Evolutionary conservation across 2,888 invertebrate species (phyloP).

Genomic region (Terebella lapidaria): DNA sequence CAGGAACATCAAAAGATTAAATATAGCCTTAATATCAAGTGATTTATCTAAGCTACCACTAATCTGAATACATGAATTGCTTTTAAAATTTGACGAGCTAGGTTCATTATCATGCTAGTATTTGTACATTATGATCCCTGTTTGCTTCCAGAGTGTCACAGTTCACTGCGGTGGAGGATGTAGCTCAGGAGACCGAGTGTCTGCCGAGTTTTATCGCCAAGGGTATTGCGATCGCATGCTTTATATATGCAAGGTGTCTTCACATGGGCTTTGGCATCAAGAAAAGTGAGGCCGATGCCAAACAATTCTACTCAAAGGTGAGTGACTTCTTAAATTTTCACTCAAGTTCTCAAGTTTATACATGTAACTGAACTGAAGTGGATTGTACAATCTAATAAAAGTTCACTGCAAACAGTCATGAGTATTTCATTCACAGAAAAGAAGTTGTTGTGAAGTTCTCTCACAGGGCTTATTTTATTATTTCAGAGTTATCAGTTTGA

Average conservation of each 20-base stretch:
- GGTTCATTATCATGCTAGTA: too few species aligned
- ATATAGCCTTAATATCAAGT: background rate
- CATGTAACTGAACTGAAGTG: background rate
- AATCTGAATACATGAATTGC: background rate
- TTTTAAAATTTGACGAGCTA: too few species aligned
- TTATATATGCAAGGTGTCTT: constrained; percentile 49
- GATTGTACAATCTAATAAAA: too few species aligned
- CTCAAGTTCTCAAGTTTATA: too few species aligned
- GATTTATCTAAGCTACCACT: background rate
- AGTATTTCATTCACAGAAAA: background rate
- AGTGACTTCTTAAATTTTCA: constrained; percentile 4
- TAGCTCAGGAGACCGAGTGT: constrained; percentile 47
- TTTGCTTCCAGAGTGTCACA: constrained; percentile 35
- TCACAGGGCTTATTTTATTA: constrained; percentile 7
- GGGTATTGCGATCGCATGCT: constrained; percentile 48
- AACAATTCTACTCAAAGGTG: constrained; percentile 47
- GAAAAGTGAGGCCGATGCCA: constrained; percentile 36
- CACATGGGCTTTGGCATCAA: constrained; percentile 42
- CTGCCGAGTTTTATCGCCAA: constrained; percentile 41
- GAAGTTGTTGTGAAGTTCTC: too few species aligned
- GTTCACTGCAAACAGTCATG: too few species aligned
- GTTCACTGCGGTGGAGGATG: constrained; percentile 32
- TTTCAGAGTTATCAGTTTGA: constrained; percentile 46
- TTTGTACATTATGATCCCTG: too few species aligned
- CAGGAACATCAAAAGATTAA: too few species aligned